Evolutionary conservation across 1,140 invertebrate genomes (phyloP).

Genomic region (Brachionus koreanus): DNA sequence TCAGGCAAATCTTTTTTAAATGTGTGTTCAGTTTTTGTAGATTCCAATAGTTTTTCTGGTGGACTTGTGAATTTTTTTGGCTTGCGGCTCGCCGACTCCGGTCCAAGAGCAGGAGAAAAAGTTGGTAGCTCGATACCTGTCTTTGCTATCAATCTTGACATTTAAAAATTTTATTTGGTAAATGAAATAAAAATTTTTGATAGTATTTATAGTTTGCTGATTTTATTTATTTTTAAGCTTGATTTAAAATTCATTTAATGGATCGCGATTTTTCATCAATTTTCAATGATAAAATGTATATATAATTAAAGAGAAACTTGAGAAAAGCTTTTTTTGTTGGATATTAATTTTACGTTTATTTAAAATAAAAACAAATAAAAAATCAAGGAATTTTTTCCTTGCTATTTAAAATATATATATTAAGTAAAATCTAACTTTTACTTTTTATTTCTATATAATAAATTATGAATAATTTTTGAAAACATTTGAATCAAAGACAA

Average conservation of each 20-base stretch:
- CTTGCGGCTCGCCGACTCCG: background rate
- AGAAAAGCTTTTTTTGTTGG: background rate
- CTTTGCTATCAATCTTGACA: background rate
- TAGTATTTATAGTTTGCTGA: background rate
- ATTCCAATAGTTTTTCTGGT: background rate
- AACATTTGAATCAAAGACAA: no score
- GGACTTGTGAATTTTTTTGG: background rate
- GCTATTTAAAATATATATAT: no score
- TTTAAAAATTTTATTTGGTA: background rate
- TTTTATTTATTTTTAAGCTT: background rate
- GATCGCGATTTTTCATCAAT: background rate
- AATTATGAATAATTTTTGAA: no score
- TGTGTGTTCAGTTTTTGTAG: background rate
- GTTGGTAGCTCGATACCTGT: constrained; percentile 7
- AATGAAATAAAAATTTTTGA: background rate
- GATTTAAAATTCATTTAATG: background rate
- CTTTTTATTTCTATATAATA: no score
- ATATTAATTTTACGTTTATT: background rate
- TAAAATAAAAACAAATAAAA: background rate
- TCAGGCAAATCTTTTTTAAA: background rate
- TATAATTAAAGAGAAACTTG: background rate
- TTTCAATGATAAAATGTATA: background rate
- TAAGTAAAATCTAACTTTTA: no score
- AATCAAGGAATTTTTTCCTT: no score
- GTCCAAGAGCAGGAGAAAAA: constrained; percentile 8